Conservation (phyloP, 2,113 vertebrate genomes). For the Sylvicapra grimmia region DNA sequence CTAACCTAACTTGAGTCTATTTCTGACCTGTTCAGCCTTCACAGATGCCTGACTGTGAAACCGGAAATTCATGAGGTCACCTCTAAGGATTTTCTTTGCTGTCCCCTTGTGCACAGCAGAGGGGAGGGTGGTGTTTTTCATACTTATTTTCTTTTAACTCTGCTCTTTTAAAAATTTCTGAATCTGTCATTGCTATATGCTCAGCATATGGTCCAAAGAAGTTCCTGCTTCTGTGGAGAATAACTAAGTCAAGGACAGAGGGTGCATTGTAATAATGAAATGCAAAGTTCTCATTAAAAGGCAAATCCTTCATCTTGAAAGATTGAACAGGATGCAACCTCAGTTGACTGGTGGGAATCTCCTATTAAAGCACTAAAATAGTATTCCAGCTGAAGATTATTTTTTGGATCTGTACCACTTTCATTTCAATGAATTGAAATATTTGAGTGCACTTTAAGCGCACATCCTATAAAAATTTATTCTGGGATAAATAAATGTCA, state of each 20-base stretch:
- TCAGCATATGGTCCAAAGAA: not conserved
- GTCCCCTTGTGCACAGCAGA: not conserved
- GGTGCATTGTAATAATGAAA: slow-evolving; percentile 37
- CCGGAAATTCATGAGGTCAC: not conserved
- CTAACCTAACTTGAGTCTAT: not conserved
- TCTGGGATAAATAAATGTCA: slow-evolving; percentile 8
- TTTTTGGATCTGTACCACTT: slow-evolving; percentile 17
- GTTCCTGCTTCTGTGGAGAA: not conserved
- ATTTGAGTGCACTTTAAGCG: not conserved
- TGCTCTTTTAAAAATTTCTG: not conserved
- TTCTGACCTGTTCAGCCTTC: not conserved
- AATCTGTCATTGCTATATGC: not conserved
- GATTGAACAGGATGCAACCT: slow-evolving; percentile 9
- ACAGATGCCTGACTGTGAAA: not conserved
- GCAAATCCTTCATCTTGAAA: slow-evolving; percentile 51
- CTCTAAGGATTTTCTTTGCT: slow-evolving; percentile 12
- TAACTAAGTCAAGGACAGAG: slow-evolving; percentile 34
- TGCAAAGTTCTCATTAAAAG: slow-evolving; percentile 58
- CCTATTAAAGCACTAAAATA: slow-evolving; percentile 8
- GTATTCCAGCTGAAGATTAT: not conserved
- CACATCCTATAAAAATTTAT: not conserved
- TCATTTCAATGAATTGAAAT: slow-evolving; percentile 42
- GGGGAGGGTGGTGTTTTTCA: not conserved
- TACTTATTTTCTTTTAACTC: not conserved
- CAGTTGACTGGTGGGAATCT: not conserved